Percentiles rank a stretch among this genome's conserved stretches.
phyloP scores from a whole-genome alignment of 2,888 invertebrate species.

The Poecilobothrus nobilitatus region DNA sequence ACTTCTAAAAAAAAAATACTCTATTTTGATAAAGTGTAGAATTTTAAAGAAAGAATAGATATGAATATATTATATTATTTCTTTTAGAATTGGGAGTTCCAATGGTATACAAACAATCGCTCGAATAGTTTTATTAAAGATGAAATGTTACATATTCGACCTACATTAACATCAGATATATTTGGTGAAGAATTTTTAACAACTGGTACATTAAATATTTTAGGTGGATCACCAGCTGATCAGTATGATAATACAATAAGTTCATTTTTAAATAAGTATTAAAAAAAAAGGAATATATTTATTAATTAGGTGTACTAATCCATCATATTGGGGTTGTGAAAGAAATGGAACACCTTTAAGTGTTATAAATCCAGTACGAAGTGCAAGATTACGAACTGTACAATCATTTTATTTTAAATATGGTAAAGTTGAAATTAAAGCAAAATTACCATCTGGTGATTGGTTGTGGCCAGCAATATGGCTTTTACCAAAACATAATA shows the following conservation, averaged over 20 bases:
- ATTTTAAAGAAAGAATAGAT: too few species aligned
- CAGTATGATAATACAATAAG: slow-evolving; percentile 43
- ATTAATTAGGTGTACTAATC: slow-evolving; percentile 47
- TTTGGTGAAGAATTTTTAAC: slow-evolving; percentile 48
- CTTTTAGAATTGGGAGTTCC: slow-evolving; percentile 59
- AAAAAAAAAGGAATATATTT: neutral
- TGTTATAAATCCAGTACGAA: slow-evolving; percentile 39
- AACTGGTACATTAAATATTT: slow-evolving; percentile 48
- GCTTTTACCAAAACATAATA: slow-evolving; percentile 55
- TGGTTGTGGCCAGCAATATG: slow-evolving; percentile 56
- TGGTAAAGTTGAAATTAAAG: slow-evolving; percentile 55
- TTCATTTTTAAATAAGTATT: neutral
- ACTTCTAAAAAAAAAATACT: neutral
- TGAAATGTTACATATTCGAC: slow-evolving; percentile 50
- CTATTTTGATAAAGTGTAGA: too few species aligned
- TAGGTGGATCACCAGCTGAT: slow-evolving; percentile 55
- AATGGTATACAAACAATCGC: slow-evolving; percentile 58
- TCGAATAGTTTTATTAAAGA: slow-evolving; percentile 53
- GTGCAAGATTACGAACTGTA: slow-evolving; percentile 55
- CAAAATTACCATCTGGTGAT: slow-evolving; percentile 62
- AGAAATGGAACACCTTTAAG: slow-evolving; percentile 12
- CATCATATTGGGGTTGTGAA: slow-evolving; percentile 46
- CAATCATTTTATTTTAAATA: slow-evolving; percentile 58
- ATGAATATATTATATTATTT: neutral
- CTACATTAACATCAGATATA: slow-evolving; percentile 51